Evolutionary conservation across 1,140 invertebrate genomes (phyloP).

Genomic region (Drosophila nebulosa): DNA sequence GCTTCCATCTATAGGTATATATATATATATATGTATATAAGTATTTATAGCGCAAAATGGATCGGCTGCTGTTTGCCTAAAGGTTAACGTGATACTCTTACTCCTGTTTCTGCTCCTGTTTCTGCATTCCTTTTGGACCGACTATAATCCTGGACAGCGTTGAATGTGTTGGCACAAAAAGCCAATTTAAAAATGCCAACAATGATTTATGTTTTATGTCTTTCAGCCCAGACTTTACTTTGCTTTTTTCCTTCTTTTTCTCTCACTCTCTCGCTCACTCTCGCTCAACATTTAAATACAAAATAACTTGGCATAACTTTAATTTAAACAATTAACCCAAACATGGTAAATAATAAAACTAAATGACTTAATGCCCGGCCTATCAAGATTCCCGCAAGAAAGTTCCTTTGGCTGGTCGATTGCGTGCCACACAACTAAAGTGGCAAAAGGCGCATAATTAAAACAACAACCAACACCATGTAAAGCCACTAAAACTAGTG

Average conservation of each 20-base stretch:
- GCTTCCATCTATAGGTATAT: slow-evolving; percentile 28
- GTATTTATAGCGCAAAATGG: slow-evolving; percentile 15
- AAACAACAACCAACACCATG: slow-evolving; percentile 30
- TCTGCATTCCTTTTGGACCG: slow-evolving; percentile 19
- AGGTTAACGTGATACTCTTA: slow-evolving; percentile 17
- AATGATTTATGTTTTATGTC: slow-evolving; percentile 65
- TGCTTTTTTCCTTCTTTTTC: not conserved
- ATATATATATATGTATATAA: not conserved
- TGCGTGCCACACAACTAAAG: slow-evolving; percentile 42
- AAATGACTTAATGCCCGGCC: slow-evolving; percentile 66
- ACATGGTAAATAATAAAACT: slow-evolving; percentile 65
- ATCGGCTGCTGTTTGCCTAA: slow-evolving; percentile 26
- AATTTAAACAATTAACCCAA: slow-evolving; percentile 78
- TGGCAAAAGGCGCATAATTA: slow-evolving; percentile 69
- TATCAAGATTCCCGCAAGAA: slow-evolving; percentile 24
- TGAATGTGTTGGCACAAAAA: slow-evolving; percentile 68
- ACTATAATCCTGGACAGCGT: slow-evolving; percentile 56
- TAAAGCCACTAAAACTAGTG: slow-evolving; percentile 55
- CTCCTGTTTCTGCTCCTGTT: not conserved
- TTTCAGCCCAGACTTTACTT: slow-evolving; percentile 6
- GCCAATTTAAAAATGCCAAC: slow-evolving; percentile 78
- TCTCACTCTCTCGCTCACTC: not conserved
- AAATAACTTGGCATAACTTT: slow-evolving; percentile 45
- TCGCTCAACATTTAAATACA: slow-evolving; percentile 40
- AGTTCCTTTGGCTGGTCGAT: slow-evolving; percentile 20